Percentiles rank a stretch among this genome's conserved stretches.
Evolutionary conservation across 2,113 vertebrate species (phyloP).

Genomic region (Eretmochelys imbricata): DNA sequence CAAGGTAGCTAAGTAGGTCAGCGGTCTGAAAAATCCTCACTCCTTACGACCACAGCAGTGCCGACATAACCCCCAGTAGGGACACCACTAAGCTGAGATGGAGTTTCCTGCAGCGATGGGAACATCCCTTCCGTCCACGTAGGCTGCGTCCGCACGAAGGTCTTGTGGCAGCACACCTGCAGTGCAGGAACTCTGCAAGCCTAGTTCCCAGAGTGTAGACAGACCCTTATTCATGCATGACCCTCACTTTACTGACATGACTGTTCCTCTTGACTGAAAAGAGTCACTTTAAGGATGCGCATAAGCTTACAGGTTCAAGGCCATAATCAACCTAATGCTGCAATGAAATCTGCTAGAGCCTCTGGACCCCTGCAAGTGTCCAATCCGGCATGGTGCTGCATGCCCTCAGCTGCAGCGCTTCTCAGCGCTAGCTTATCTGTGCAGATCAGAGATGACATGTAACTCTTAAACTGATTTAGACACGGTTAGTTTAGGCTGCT

Average conservation of each 20-base stretch:
- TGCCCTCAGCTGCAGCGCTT: neutral
- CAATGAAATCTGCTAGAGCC: neutral
- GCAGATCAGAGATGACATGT: neutral
- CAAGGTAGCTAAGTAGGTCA: no score
- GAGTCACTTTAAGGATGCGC: neutral
- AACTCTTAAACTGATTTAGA: no score
- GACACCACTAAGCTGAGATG: no score
- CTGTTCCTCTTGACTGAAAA: neutral
- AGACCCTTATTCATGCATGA: neutral
- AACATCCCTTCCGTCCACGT: no score
- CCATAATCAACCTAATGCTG: neutral
- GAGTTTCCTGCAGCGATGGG: no score
- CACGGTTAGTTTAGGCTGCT: neutral
- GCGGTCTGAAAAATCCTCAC: no score
- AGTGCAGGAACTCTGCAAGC: no score
- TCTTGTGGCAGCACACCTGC: no score
- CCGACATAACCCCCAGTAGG: no score
- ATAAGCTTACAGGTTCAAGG: neutral
- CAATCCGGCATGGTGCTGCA: neutral
- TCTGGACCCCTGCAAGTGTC: neutral
- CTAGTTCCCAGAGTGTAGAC: no score
- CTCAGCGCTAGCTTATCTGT: neutral
- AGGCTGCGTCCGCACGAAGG: no score
- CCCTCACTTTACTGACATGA: neutral
- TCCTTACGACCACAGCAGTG: no score